Conservation (phyloP, 2,888 invertebrate species). For the Odontocerum albicorne region DNA sequence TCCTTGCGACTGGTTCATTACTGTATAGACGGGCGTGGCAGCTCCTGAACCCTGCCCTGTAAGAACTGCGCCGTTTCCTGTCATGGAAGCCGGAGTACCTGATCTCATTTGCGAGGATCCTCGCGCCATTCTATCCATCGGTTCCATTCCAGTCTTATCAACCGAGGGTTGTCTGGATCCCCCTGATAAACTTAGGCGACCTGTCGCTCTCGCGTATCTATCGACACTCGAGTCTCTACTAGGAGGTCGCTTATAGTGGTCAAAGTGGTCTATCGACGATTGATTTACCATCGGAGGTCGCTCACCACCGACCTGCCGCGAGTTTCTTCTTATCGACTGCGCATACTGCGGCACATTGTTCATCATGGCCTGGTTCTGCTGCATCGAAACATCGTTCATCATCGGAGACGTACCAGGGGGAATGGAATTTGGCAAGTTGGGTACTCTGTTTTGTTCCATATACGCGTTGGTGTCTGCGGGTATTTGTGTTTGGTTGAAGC, state of each 20-base stretch:
- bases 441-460: slow-evolving; percentile 35
- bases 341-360: slow-evolving; percentile 35
- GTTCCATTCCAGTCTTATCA: slow-evolving; percentile 59
- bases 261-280: slow-evolving; percentile 87
- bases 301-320: slow-evolving; percentile 35
- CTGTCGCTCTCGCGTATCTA: slow-evolving; percentile 72
- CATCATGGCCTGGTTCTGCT: slow-evolving; percentile 20
- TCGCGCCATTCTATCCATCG: slow-evolving; percentile 49
- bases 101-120: slow-evolving; percentile 51
- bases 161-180: slow-evolving; percentile 79
- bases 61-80: slow-evolving; percentile 67
- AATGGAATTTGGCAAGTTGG: slow-evolving; percentile 35
- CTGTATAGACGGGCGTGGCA: slow-evolving; percentile 53
- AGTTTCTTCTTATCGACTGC: slow-evolving; percentile 39
- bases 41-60: slow-evolving; percentile 62
- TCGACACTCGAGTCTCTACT: slow-evolving; percentile 87
- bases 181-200: slow-evolving; percentile 55
- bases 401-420: slow-evolving; percentile 33
- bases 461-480: slow-evolving; percentile 26
- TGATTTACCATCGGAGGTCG: slow-evolving; percentile 54
- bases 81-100: slow-evolving; percentile 47
- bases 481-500: slow-evolving; percentile 35
- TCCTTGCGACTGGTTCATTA: slow-evolving; percentile 53
- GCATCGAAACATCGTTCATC: slow-evolving; percentile 28
- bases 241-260: slow-evolving; percentile 91